Conservation (phyloP, 2,113 vertebrate genomes). For the Fukomys damarensis region DNA sequence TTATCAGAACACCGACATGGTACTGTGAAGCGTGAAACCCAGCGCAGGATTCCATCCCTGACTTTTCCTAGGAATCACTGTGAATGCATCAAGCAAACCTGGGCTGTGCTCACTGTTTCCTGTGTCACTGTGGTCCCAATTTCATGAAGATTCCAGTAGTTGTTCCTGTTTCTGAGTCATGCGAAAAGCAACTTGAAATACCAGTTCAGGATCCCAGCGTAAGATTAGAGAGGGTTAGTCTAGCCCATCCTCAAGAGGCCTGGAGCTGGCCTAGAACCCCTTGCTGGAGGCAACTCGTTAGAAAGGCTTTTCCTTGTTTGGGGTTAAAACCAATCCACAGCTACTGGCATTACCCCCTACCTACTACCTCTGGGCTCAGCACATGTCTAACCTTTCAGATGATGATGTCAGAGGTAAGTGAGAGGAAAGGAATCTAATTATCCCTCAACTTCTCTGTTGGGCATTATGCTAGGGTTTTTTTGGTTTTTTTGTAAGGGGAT, state of each 20-base stretch:
- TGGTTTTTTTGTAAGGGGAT: too few species aligned
- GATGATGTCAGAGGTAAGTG: background rate
- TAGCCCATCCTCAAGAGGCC: background rate
- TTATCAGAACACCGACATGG: background rate
- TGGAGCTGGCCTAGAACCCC: background rate
- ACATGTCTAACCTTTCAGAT: background rate
- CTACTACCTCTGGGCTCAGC: background rate
- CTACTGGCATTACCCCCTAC: background rate
- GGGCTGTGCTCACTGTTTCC: fast-evolving
- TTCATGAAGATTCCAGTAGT: background rate
- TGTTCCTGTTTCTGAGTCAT: background rate
- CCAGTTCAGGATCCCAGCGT: background rate
- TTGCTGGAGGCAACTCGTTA: background rate
- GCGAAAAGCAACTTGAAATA: conserved; percentile 13
- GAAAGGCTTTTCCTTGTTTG: background rate
- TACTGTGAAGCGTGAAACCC: background rate
- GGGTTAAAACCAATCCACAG: background rate
- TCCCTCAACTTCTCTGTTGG: background rate
- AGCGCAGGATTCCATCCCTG: too few species aligned
- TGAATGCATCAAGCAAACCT: background rate
- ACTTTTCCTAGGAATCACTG: background rate
- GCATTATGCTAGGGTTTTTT: background rate
- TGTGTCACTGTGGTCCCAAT: background rate
- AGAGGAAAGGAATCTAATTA: background rate
- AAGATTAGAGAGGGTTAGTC: background rate